Percentiles rank a stretch among this genome's conserved stretches.
phyloP scores from a whole-genome alignment of 2,797 vertebrate species.

The Tangara arthus region DNA sequence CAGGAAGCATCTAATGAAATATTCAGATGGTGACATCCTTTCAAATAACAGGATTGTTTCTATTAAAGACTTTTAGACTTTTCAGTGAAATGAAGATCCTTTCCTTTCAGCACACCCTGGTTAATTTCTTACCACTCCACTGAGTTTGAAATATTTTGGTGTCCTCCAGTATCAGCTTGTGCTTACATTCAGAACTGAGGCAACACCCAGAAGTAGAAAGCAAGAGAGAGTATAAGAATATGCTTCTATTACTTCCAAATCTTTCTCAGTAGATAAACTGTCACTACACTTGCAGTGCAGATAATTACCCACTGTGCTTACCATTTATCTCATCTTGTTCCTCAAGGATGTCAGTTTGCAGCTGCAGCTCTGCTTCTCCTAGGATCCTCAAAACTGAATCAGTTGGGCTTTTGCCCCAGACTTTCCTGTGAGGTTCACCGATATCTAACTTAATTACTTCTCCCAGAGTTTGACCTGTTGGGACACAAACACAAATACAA shows the following conservation, averaged over 20 bases:
- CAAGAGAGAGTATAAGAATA: background rate
- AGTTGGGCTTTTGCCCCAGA: constrained; percentile 84
- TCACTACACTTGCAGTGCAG: background rate
- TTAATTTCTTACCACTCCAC: background rate
- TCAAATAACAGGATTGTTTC: background rate
- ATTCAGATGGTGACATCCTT: background rate
- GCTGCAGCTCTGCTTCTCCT: constrained; percentile 87
- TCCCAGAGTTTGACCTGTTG: constrained; percentile 80
- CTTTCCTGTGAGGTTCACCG: constrained; percentile 80
- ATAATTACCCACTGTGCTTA: constrained; percentile 41
- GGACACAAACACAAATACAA: background rate
- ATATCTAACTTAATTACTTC: constrained; percentile 82
- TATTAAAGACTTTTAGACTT: background rate
- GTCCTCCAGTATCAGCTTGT: background rate
- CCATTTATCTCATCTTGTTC: constrained; percentile 64
- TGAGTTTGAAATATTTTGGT: background rate
- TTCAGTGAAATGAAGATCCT: background rate
- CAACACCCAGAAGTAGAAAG: background rate
- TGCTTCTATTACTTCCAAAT: background rate
- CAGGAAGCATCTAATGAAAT: background rate
- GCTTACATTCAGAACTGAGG: background rate
- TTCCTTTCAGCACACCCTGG: background rate
- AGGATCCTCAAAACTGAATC: constrained; percentile 84
- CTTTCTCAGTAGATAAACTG: background rate
- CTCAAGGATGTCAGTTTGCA: constrained; percentile 82